Evolutionary conservation across 2,888 invertebrate species (phyloP), one percentile per base, ranked within the genome.

Genomic region (Hydropsyche betteni): DNA sequence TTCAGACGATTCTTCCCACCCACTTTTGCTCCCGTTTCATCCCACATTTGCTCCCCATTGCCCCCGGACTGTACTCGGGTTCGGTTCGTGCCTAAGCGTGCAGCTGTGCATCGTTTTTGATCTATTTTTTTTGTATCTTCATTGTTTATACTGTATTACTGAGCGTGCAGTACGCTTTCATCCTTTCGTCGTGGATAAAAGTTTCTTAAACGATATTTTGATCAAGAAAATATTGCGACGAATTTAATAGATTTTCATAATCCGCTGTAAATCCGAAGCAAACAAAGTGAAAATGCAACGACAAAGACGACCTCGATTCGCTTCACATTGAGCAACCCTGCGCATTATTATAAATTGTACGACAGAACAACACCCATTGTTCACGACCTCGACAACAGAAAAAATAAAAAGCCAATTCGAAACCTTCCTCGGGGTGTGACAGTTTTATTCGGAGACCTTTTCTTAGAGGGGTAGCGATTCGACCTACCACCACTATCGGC

Each of bases 21-120:
- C 64, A 33, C 64, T n/a, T 55, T 55, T 38, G 44, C 69, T 44
- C 24, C 24, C 24, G 24, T 24, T 24, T 24, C 24, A 24, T 24
- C 75, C 72, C 77, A 75, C 75, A 68, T 44, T 44, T 77, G 74
- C 75, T 73, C 52, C 69, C 69, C 69, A 73, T 69, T 68, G 68
- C 55, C 68, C 68, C 52, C 68, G 24, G 52, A 68, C 64, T 34
- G 44, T 55, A n/a, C 12, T 16, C 36, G 44, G 44, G 44, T 6
- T 44, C 10, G 44, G 55, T 12, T 14, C 55, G n/a, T 36, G 64
- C 36, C 36, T 64, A 64, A 14, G 53, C 58, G 36, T 72, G 61
- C 72, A 72, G 72, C 72, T 72, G 58, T 34, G 33, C 68, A 10
- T 1, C 36, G 33, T 58, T 61, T 72, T 70, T 70, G 70, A 70